Evolutionary conservation across 2,888 invertebrate genomes (phyloP).

Genomic region (Macrosiphum euphorbiae): DNA sequence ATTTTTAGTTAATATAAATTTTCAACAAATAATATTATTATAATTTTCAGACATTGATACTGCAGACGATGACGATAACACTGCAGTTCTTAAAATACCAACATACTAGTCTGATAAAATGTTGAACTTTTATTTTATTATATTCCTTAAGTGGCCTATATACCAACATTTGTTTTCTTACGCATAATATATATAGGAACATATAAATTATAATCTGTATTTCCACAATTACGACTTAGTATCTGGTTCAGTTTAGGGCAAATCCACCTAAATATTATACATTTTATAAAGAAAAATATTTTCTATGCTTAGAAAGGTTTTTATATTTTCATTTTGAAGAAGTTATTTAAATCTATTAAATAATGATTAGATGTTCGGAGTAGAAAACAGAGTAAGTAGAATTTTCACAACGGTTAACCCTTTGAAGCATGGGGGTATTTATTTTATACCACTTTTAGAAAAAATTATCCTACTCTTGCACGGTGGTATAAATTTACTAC

Average conservation of each 20-base stretch:
- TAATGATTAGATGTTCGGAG: too few relatives aligned
- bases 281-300: not conserved
- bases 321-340: not conserved
- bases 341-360: not conserved
- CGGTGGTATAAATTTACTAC: too few relatives aligned
- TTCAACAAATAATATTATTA: too few relatives aligned
- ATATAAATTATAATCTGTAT: not conserved
- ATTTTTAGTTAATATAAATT: too few relatives aligned
- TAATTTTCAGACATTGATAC: conserved; percentile 9
- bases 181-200: not conserved
- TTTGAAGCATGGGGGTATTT: too few relatives aligned
- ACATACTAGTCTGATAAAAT: conserved; percentile 10
- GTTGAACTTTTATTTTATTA: not conserved
- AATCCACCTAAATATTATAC: not conserved
- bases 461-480: too few relatives aligned
- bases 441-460: too few relatives aligned
- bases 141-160: not conserved
- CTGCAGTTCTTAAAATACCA: conserved; percentile 2
- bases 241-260: too few relatives aligned
- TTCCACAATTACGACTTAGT: not conserved
- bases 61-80: not conserved
- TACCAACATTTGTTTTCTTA: not conserved
- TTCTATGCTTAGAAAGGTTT: not conserved
- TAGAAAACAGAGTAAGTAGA: too few relatives aligned
- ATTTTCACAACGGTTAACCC: too few relatives aligned